phyloP scores from a whole-genome alignment of 2,888 invertebrate genomes.

The Sinelater perroti region DNA sequence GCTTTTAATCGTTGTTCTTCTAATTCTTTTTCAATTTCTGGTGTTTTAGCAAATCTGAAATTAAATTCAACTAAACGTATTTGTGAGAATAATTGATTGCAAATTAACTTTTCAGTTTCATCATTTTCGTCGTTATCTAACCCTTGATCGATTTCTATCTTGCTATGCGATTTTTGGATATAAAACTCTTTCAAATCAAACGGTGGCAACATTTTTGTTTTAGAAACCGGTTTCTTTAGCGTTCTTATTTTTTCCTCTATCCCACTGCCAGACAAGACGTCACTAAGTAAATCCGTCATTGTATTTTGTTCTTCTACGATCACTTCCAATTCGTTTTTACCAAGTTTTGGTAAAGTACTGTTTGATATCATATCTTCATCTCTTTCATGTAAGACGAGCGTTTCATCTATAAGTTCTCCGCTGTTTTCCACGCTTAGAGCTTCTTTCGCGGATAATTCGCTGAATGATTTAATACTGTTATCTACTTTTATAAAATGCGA shows the following conservation, averaged over 20 bases:
- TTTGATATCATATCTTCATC: background rate
- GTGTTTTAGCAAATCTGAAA: slow-evolving; percentile 13
- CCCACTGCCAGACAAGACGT: background rate
- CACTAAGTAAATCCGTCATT: background rate
- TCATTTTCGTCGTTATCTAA: background rate
- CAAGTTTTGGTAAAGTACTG: background rate
- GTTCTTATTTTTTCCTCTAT: slow-evolving; percentile 4
- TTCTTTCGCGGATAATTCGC: background rate
- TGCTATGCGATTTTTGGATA: background rate
- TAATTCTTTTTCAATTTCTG: slow-evolving; percentile 21
- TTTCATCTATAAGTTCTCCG: background rate
- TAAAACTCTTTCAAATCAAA: slow-evolving; percentile 12
- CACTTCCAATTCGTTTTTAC: background rate
- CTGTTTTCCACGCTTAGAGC: background rate
- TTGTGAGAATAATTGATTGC: background rate
- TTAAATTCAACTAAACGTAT: background rate
- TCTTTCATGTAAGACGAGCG: background rate
- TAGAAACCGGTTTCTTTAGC: slow-evolving; percentile 2
- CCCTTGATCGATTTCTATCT: background rate
- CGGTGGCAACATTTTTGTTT: slow-evolving; percentile 10
- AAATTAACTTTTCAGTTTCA: background rate
- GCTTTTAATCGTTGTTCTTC: background rate
- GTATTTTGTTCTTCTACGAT: background rate
- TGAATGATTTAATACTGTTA: no score
- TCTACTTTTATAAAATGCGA: slow-evolving; percentile 15